Percentiles rank a stretch among this genome's conserved stretches.
Conservation (phyloP, 2,113 vertebrate species). For the Brachyhypopomus gauderio region DNA sequence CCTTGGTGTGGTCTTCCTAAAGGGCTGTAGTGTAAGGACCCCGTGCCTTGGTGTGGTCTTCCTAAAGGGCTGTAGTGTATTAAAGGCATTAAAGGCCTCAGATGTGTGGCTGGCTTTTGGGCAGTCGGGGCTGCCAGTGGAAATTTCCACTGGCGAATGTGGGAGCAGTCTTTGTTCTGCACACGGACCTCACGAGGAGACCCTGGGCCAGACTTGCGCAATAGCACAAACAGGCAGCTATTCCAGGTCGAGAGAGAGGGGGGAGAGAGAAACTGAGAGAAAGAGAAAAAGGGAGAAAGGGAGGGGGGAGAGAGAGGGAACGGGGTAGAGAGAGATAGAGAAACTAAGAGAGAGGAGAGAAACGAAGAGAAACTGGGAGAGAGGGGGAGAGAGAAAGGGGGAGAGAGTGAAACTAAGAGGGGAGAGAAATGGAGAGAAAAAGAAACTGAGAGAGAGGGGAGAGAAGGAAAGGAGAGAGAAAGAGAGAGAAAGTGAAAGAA, state of each 20-base stretch:
- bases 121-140: constrained; percentile 65
- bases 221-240: constrained; percentile 34
- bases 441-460: background rate
- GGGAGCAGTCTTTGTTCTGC: constrained; percentile 58
- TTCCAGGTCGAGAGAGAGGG: background rate
- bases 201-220: constrained; percentile 42
- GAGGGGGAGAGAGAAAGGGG: background rate
- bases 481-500: background rate
- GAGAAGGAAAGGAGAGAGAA: too few relatives aligned
- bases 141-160: constrained; percentile 76
- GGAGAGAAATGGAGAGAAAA: background rate
- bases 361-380: background rate
- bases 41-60: constrained; percentile 64
- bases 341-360: background rate
- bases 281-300: background rate
- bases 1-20: constrained; percentile 65
- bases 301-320: background rate
- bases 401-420: background rate
- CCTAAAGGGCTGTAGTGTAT: constrained; percentile 39
- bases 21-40: constrained; percentile 40
- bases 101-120: constrained; percentile 64
- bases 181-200: constrained; percentile 38
- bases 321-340: background rate
- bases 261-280: background rate
- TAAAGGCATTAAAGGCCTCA: constrained; percentile 76